These are phyloP conservation scores for Chaenodraco wilsoni DNA, from an alignment of 2,797 vertebrate species.

Conservation along the genomic window DNA sequence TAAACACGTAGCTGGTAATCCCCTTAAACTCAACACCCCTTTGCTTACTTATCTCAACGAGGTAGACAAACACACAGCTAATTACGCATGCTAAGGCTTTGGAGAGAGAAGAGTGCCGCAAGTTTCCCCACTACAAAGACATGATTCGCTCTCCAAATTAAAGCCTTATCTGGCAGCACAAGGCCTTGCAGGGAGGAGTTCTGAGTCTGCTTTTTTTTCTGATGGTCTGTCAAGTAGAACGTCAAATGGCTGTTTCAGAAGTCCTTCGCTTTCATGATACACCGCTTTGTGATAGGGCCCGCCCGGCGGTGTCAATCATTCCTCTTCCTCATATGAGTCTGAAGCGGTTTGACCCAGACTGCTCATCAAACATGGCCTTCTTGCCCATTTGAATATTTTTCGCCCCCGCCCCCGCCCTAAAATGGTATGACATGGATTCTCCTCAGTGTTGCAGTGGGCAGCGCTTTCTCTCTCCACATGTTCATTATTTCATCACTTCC, in stretches of 20 bases:
- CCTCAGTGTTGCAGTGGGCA: background rate
- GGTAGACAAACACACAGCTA: constrained; percentile 74
- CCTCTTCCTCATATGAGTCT: constrained; percentile 37
- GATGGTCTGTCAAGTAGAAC: constrained; percentile 63
- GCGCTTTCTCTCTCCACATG: constrained; percentile 20
- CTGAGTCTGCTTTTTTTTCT: constrained; percentile 31
- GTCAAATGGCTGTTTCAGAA: constrained; percentile 63
- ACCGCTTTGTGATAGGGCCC: constrained; percentile 50
- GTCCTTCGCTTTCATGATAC: constrained; percentile 60
- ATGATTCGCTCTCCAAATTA: constrained; percentile 65
- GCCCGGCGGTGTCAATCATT: constrained; percentile 68
- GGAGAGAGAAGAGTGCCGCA: constrained; percentile 50
- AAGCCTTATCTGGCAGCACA: constrained; percentile 71
- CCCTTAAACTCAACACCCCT: constrained; percentile 57
- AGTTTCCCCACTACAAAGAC: constrained; percentile 65
- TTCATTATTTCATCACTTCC: constrained; percentile 44
- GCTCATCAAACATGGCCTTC: constrained; percentile 43
- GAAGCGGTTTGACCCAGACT: constrained; percentile 46
- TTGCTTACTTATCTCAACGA: constrained; percentile 64
- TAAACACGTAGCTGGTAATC: constrained; percentile 69
- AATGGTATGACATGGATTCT: constrained; percentile 18
- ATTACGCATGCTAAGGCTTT: constrained; percentile 67
- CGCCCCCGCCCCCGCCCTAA: background rate
- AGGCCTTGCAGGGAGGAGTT: constrained; percentile 50
- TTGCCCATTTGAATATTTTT: constrained; percentile 30